phyloP scores from a whole-genome alignment of 2,888 invertebrate genomes.

The Lamproptera curius region DNA sequence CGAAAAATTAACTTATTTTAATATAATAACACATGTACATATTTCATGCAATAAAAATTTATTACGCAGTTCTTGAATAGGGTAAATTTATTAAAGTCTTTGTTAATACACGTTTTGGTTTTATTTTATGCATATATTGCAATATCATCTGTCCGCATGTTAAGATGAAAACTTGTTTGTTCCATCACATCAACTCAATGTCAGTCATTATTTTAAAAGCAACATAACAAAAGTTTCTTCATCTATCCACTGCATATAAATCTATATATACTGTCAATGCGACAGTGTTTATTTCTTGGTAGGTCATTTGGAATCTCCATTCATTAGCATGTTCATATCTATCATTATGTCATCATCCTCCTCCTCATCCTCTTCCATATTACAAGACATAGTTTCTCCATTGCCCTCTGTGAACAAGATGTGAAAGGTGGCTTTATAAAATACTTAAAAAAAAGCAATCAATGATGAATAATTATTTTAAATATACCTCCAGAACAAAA shows the following conservation, averaged over 20 bases:
- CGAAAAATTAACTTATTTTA: no score
- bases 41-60: slow-evolving; percentile 39
- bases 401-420: neutral
- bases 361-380: slow-evolving; percentile 41
- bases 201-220: neutral
- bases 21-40: slow-evolving; percentile 48
- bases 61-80: slow-evolving; percentile 53
- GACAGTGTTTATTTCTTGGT: neutral
- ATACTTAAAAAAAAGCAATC: no score
- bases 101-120: slow-evolving; percentile 51
- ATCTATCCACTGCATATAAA: no score
- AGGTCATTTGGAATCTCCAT: slow-evolving; percentile 17
- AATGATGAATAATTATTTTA: no score
- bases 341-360: slow-evolving; percentile 45
- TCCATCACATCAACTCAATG: neutral
- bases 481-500: no score
- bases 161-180: no score
- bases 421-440: no score
- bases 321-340: slow-evolving; percentile 60
- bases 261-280: neutral
- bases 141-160: no score
- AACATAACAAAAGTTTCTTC: neutral
- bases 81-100: slow-evolving; percentile 71
- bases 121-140: slow-evolving; percentile 13
- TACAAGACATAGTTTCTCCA: slow-evolving; percentile 11